Evolutionary conservation across 2,888 invertebrate species (phyloP).

Genomic region (Listrodromus nycthemerus): DNA sequence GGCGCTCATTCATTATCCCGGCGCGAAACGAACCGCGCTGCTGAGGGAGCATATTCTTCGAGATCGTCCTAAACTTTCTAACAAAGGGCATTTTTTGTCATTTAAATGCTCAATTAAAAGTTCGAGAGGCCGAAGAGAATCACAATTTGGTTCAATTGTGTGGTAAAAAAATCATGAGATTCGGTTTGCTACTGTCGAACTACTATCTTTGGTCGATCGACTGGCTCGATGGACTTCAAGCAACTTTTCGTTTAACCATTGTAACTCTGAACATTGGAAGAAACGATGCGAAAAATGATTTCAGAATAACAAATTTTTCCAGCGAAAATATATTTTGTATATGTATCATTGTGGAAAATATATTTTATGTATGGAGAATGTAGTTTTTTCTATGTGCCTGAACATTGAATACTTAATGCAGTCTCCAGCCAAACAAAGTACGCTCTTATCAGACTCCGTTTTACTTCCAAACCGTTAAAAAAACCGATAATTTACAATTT

Average conservation of each 20-base stretch:
- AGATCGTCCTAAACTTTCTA: neutral
- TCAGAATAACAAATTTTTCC: too few species aligned
- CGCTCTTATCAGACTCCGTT: neutral
- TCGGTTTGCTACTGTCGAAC: neutral
- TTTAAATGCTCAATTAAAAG: neutral
- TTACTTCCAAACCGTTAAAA: neutral
- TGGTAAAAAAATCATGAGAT: neutral
- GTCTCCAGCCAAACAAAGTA: neutral
- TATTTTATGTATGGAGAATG: too few species aligned
- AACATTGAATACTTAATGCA: neutral
- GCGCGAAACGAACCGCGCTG: slow-evolving; percentile 60
- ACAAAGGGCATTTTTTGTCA: neutral
- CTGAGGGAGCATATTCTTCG: slow-evolving; percentile 25
- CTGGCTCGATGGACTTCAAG: neutral
- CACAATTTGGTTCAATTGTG: neutral
- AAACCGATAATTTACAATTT: neutral
- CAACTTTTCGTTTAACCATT: too few species aligned
- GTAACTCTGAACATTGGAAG: too few species aligned
- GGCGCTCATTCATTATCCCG: slow-evolving; percentile 71
- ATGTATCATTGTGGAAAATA: too few species aligned
- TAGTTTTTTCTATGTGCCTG: too few species aligned
- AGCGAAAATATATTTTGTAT: too few species aligned
- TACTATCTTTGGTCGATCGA: neutral
- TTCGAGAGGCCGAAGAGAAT: neutral
- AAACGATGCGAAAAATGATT: too few species aligned